These are phyloP conservation scores for Orgyia antiqua DNA, from an alignment of 2,888 invertebrate genomes.

Conservation along the genomic window DNA sequence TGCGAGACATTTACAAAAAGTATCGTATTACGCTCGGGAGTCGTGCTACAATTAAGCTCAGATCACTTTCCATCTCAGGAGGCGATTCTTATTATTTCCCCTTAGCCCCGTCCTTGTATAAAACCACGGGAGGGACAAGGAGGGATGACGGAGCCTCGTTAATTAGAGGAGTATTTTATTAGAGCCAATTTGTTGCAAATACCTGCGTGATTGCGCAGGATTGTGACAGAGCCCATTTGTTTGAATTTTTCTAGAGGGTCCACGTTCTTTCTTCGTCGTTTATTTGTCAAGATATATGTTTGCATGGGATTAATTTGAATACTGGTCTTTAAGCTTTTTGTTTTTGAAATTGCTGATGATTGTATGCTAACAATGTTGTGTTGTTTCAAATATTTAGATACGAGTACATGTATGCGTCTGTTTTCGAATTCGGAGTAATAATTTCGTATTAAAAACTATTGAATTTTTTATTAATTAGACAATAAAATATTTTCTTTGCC, in stretches of 20 bases:
- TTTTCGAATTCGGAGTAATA: no score
- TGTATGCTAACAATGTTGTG: no score
- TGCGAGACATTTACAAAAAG: conserved; percentile 9
- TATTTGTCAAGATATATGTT: conserved; percentile 9
- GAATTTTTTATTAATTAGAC: no score
- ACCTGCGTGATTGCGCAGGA: conserved; percentile 58
- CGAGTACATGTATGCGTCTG: no score
- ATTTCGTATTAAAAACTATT: no score
- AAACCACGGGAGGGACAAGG: conserved; percentile 7
- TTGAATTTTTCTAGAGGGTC: conserved; percentile 31
- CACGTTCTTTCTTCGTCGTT: conserved; percentile 24
- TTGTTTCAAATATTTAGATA: no score
- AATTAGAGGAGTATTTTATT: conserved; percentile 72
- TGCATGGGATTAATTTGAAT: conserved; percentile 3
- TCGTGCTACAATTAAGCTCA: conserved; percentile 46
- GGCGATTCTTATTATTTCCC: conserved; percentile 69
- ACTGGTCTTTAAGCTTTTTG: not conserved
- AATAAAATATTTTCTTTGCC: no score
- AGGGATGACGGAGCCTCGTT: conserved; percentile 39
- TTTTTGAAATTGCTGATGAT: no score
- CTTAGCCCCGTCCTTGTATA: conserved; percentile 25
- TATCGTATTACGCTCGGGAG: conserved; percentile 15
- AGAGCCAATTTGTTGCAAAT: conserved; percentile 69
- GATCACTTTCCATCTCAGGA: conserved; percentile 65
- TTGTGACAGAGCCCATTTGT: conserved; percentile 42